Evolutionary conservation across 2,888 invertebrate species (phyloP).

Genomic region (Drosophila tanythrix): DNA sequence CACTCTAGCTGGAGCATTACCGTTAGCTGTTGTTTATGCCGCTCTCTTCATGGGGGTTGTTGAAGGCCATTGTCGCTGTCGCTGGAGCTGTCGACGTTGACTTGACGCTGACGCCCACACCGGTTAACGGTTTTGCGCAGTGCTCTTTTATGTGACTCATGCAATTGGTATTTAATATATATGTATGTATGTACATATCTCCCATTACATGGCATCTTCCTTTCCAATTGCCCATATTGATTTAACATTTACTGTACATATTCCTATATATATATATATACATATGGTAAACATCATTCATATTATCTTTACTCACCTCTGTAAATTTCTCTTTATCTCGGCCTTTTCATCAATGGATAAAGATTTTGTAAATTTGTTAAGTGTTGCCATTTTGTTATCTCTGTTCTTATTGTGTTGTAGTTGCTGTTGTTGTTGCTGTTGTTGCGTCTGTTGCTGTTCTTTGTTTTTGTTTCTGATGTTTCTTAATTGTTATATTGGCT

Average conservation of each 20-base stretch:
- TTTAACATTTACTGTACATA: constrained; percentile 18
- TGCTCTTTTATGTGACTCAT: constrained; percentile 64
- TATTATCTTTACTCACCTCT: constrained; percentile 87
- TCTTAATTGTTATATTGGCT: constrained; percentile 52
- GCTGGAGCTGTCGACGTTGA: constrained; percentile 27
- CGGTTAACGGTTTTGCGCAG: constrained; percentile 57
- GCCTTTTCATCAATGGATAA: constrained; percentile 88
- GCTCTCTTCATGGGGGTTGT: constrained; percentile 75
- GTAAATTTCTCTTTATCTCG: constrained; percentile 91
- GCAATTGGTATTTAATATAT: constrained; percentile 56
- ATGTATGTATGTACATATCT: constrained; percentile 19
- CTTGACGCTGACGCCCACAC: constrained; percentile 67
- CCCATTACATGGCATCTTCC: background rate
- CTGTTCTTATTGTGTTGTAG: constrained; percentile 21
- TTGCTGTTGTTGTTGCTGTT: no score
- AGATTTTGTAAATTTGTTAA: constrained; percentile 84
- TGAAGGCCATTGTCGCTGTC: constrained; percentile 69
- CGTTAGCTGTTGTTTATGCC: constrained; percentile 49
- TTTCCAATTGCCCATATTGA: constrained; percentile 33
- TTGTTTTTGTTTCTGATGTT: constrained; percentile 16
- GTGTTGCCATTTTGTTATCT: constrained; percentile 74
- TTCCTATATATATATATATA: background rate
- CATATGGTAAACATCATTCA: constrained; percentile 24
- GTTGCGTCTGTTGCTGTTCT: constrained; percentile 10
- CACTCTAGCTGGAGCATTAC: constrained; percentile 54